Evolutionary conservation across 1,140 invertebrate species (phyloP).

Genomic region (Eupristina koningsbergeri): DNA sequence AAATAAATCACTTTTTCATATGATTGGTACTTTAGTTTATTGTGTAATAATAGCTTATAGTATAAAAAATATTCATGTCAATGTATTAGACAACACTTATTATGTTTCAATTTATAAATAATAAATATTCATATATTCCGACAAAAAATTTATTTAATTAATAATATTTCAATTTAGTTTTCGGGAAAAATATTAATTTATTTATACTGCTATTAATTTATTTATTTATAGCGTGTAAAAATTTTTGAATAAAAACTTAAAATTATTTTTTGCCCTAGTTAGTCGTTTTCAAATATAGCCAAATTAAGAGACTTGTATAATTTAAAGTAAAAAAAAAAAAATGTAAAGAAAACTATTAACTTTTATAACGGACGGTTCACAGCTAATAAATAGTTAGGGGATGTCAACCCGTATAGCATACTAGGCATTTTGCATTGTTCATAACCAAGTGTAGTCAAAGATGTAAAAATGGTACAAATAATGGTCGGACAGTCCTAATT

Average conservation of each 20-base stretch:
- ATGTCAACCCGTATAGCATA: neutral
- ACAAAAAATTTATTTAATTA: no score
- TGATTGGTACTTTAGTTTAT: no score
- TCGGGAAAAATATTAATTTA: no score
- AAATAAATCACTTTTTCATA: no score
- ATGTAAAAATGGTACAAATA: slow-evolving; percentile 14
- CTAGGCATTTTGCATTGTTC: neutral
- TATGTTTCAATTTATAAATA: no score
- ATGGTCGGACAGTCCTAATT: slow-evolving; percentile 63
- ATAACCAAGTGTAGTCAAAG: slow-evolving; percentile 9
- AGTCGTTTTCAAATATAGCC: neutral
- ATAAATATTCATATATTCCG: no score
- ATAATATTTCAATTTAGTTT: no score
- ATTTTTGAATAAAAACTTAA: neutral
- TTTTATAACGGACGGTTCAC: slow-evolving; percentile 16
- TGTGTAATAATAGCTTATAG: no score
- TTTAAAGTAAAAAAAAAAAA: slow-evolving; percentile 14
- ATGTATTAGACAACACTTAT: no score
- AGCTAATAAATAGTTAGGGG: slow-evolving; percentile 25
- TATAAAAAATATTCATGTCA: no score
- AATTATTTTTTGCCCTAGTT: neutral
- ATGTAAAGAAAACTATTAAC: neutral
- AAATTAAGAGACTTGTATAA: neutral
- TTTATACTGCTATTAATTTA: no score
- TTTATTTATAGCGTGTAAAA: no score